Evolutionary conservation across 2,888 invertebrate species (phyloP), one percentile per base, ranked within the genome.

Genomic region (Fragum sueziense): DNA sequence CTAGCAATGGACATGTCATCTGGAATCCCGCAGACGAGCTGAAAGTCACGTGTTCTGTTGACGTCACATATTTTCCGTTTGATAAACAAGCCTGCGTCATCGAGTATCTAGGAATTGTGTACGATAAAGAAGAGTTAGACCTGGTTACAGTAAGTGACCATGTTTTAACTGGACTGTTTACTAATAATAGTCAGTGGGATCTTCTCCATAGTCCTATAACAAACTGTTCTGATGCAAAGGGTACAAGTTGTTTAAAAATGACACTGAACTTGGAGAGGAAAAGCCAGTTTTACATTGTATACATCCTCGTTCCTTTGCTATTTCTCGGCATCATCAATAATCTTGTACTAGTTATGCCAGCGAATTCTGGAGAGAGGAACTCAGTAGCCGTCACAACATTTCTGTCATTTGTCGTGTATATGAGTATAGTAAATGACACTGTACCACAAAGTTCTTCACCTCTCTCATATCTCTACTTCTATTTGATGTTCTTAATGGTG

Each of bases 51-150:
- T 85, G 85, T 68, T 76, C 78, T 0, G 79, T 79, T 0, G 78
- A 85, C 68, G 82, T 82, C 25, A 76, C 74, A 20, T 76, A 71
- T 25, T 85, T 82, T 61, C 85, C 85, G 2, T 82, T 78, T 74
- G 82, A 85, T 47, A 52, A 29, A 65, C 85, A 85, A 52, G 41
- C 54, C 27, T 82, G 82, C 25, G 1, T n/a, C 7, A 34, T 84
- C n/a, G 57, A 70, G 0, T 34, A 82, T 14, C 31, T 61, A 0
- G 47, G 51, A 17, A 14, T 37, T 27, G 74, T 67, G 2, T 61
- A 61, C 37, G 51, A 41, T 3, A 20, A 41, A 14, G 14, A 41
- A 9, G 79, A 79, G 7, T 11, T 79, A 31, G 27, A 9, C 14
- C n/a, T 61, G 14, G 14, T 33, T 33, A 33, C 61, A 20, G 31